Conservation (phyloP, 2,797 vertebrate genomes). For the Cossypha niveicapilla region DNA sequence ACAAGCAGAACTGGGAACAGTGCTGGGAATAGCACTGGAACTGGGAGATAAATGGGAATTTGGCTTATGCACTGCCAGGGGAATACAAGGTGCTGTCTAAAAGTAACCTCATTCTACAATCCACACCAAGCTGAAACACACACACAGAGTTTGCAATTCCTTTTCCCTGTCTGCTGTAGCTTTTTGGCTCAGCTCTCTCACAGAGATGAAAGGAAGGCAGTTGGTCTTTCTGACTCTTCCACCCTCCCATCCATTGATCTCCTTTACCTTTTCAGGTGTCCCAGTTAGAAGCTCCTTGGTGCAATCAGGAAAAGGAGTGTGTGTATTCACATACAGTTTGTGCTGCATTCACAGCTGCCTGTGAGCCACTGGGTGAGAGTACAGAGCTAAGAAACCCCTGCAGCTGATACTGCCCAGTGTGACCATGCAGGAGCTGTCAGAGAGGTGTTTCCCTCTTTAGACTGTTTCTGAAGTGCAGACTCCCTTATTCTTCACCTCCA, state of each 20-base stretch:
- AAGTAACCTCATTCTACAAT: background rate
- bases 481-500: background rate
- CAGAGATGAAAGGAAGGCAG: background rate
- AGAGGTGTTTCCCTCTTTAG: background rate
- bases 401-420: background rate
- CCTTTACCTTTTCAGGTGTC: background rate
- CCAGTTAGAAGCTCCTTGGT: background rate
- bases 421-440: background rate
- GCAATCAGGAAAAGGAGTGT: background rate
- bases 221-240: background rate
- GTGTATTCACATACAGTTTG: background rate
- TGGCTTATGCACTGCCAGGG: accelerated
- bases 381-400: background rate
- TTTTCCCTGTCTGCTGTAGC: background rate
- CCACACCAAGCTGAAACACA: background rate
- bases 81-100: background rate
- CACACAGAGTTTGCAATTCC: background rate
- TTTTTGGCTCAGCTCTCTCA: background rate
- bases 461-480: background rate
- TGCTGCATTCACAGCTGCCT: background rate
- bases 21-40: background rate
- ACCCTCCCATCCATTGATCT: background rate
- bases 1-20: background rate
- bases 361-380: accelerated
- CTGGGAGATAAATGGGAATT: background rate